Evolutionary conservation across 35 echinoderm and acorn worm species (phyloP).

Genomic region (Eucidaris tribuloides): DNA sequence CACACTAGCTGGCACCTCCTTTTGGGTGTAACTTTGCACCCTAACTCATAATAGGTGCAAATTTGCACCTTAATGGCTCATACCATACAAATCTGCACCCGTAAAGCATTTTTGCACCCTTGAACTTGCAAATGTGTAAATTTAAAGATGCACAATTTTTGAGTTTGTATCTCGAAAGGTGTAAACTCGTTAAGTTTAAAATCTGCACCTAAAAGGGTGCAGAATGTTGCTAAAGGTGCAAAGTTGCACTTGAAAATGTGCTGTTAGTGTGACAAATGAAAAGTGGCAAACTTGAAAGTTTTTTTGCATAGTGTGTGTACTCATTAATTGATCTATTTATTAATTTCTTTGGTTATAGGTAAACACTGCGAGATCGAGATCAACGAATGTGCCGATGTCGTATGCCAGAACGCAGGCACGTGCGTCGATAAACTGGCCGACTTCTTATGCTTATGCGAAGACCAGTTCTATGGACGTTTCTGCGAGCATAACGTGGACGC

Average conservation of each 20-base stretch:
- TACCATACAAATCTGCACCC: no score
- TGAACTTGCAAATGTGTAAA: no score
- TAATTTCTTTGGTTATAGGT: background rate
- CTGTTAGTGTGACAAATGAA: background rate
- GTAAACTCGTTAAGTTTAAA: no score
- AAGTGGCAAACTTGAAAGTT: no score
- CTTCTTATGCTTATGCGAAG: background rate
- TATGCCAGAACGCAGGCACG: slow-evolving; percentile 1
- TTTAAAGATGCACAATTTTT: no score
- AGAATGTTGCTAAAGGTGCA: background rate
- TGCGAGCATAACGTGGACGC: slow-evolving; percentile 8
- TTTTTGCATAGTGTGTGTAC: no score
- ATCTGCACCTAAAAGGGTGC: background rate
- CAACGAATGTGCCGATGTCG: background rate
- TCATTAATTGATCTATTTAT: background rate
- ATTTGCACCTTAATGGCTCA: no score
- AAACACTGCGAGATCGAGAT: background rate
- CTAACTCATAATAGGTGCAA: no score
- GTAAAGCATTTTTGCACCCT: no score
- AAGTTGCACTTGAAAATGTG: background rate
- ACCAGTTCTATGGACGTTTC: background rate
- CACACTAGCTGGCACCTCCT: no score
- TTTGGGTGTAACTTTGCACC: no score
- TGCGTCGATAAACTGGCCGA: background rate
- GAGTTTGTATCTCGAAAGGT: no score